Evolutionary conservation across 2,888 invertebrate species (phyloP).

Genomic region (Machimus rusticus): DNA sequence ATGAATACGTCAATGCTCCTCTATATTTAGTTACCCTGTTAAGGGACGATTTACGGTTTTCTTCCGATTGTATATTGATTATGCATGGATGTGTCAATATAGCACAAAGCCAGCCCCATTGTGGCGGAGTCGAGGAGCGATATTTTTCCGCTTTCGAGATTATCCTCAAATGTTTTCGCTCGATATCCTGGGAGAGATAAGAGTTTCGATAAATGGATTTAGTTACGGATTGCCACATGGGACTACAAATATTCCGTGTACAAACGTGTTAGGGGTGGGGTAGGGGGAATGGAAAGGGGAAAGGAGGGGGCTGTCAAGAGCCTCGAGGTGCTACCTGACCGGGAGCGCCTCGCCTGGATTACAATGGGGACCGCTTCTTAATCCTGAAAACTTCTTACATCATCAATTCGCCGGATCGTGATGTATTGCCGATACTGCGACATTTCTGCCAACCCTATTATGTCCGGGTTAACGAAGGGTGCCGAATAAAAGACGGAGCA

Average conservation of each 20-base stretch:
- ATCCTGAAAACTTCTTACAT: not conserved
- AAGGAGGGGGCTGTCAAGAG: not conserved
- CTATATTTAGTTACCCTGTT: slow-evolving; percentile 30
- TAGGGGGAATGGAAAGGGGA: too few species aligned
- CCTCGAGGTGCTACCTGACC: not conserved
- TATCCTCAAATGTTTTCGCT: slow-evolving; percentile 32
- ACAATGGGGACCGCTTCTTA: not conserved
- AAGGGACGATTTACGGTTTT: slow-evolving; percentile 32
- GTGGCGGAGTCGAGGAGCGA: slow-evolving; percentile 21
- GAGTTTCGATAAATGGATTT: slow-evolving; percentile 38
- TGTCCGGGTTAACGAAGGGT: not conserved
- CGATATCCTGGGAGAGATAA: slow-evolving; percentile 30
- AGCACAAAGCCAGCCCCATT: slow-evolving; percentile 14
- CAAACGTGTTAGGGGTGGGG: not conserved
- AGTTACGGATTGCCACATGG: slow-evolving; percentile 26
- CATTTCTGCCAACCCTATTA: slow-evolving; percentile 16
- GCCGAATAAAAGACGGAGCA: not conserved
- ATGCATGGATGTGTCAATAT: slow-evolving; percentile 32
- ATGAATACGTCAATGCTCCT: slow-evolving; percentile 28
- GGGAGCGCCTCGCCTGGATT: not conserved
- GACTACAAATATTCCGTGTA: slow-evolving; percentile 20
- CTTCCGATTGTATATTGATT: slow-evolving; percentile 29
- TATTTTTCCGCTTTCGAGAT: slow-evolving; percentile 33
- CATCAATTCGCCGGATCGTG: not conserved
- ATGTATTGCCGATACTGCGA: not conserved